A percentile compares a stretch with the other conserved stretches of the same genome.
Evolutionary conservation across 2,888 invertebrate species (phyloP).

Genomic region (Orthosia gracilis): DNA sequence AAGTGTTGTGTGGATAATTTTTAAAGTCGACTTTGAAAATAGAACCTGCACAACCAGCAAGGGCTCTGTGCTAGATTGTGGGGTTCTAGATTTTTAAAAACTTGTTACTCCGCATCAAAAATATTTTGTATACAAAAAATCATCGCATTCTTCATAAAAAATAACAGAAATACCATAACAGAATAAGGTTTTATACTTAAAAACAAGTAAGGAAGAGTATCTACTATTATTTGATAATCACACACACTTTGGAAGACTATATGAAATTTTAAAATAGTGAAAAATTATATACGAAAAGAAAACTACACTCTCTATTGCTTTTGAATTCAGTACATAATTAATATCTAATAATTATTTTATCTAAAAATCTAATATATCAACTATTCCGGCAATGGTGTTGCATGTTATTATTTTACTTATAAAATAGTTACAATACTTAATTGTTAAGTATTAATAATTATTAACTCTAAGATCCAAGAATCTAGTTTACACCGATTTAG

Average conservation of each 20-base stretch:
- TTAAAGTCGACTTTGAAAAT: conserved; percentile 70
- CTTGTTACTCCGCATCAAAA: conserved; percentile 84
- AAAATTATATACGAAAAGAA: conserved; percentile 68
- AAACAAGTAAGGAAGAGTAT: conserved; percentile 62
- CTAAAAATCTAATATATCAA: conserved; percentile 73
- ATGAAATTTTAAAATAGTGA: conserved; percentile 79
- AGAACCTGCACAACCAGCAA: conserved; percentile 81
- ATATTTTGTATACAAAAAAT: conserved; percentile 43
- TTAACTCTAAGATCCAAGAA: conserved; percentile 68
- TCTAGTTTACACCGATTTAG: conserved; percentile 88
- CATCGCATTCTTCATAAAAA: conserved; percentile 38
- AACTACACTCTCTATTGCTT: conserved; percentile 81
- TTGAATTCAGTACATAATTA: conserved; percentile 81
- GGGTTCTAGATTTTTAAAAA: conserved; percentile 76
- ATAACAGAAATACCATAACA: neutral
- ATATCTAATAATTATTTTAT: conserved; percentile 71
- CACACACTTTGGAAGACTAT: conserved; percentile 89
- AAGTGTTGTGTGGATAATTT: conserved; percentile 71
- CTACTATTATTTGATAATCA: conserved; percentile 76
- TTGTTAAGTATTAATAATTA: conserved; percentile 59
- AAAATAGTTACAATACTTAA: conserved; percentile 67
- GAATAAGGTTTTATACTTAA: conserved; percentile 20
- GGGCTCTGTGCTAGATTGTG: conserved; percentile 85
- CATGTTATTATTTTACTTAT: conserved; percentile 79
- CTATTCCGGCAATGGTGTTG: conserved; percentile 84